Percentiles rank a stretch among this genome's conserved stretches.
These are phyloP conservation scores for Coilia nasus DNA, from an alignment of 2,797 vertebrate genomes.

Conservation along the genomic window DNA sequence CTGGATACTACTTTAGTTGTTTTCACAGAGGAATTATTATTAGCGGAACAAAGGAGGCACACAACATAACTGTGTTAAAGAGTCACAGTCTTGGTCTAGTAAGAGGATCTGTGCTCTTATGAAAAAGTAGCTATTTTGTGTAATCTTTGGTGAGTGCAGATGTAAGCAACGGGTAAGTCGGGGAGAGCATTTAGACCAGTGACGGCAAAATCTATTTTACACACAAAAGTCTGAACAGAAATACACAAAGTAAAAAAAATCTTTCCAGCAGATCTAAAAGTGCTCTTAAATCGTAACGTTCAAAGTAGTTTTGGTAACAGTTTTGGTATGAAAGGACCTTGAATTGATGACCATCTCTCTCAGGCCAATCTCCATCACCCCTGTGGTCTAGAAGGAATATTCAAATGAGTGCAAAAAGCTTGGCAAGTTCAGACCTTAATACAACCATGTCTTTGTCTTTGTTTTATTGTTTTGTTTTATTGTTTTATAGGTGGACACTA, in stretches of 20 bases:
- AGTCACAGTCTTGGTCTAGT: not conserved
- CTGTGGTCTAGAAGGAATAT: not conserved
- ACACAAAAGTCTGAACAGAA: too few species aligned
- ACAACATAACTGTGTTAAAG: too few species aligned
- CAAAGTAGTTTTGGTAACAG: too few species aligned
- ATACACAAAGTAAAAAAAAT: too few species aligned
- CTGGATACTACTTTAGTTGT: not conserved
- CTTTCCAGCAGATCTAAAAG: too few species aligned
- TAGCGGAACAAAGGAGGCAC: not conserved
- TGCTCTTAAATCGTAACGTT: too few species aligned
- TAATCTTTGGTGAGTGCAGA: not conserved
- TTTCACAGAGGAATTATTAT: not conserved
- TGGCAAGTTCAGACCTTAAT: not conserved
- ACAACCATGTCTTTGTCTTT: not conserved
- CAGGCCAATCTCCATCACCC: not conserved
- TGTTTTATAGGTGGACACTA: slow-evolving; percentile 81
- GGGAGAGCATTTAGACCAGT: too few species aligned
- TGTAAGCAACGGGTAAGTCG: not conserved
- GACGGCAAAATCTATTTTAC: too few species aligned
- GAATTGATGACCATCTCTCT: too few species aligned
- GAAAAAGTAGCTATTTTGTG: not conserved
- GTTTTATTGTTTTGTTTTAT: not conserved
- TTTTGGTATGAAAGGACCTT: too few species aligned
- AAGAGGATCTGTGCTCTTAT: not conserved
- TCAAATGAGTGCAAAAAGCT: not conserved